Conservation (phyloP, 2,888 invertebrate genomes). For the Diloba caeruleocephala region DNA sequence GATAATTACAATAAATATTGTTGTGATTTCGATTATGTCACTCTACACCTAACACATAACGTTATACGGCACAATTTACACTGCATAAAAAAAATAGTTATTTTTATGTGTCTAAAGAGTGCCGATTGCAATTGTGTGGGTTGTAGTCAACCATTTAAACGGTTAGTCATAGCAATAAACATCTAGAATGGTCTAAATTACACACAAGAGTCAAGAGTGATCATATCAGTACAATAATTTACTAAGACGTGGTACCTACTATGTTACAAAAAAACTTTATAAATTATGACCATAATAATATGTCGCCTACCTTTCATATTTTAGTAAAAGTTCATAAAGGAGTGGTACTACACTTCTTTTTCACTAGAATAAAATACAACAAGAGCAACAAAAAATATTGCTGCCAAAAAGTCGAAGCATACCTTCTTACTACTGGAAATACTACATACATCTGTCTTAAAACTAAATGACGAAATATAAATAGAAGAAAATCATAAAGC, state of each 20-base stretch:
- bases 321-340: no score
- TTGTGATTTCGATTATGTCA: constrained; percentile 16
- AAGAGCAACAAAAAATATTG: no score
- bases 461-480: no score
- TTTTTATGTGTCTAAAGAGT: constrained; percentile 72
- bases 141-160: constrained; percentile 72
- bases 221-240: constrained; percentile 65
- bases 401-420: no score
- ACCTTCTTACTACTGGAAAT: no score
- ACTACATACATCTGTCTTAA: no score
- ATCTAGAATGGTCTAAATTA: constrained; percentile 78
- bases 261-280: not conserved
- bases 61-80: constrained; percentile 39
- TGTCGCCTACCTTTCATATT: not conserved
- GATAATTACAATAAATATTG: constrained; percentile 20
- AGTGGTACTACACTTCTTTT: no score
- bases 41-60: constrained; percentile 34
- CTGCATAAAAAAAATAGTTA: constrained; percentile 36
- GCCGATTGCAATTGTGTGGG: constrained; percentile 79
- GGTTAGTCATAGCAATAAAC: constrained; percentile 82
- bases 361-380: no score
- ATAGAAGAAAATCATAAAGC: constrained; percentile 20
- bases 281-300: no score
- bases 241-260: constrained; percentile 9
- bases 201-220: constrained; percentile 67